phyloP scores from a whole-genome alignment of 2,113 vertebrate genomes.

The Mormyrus lacerda region DNA sequence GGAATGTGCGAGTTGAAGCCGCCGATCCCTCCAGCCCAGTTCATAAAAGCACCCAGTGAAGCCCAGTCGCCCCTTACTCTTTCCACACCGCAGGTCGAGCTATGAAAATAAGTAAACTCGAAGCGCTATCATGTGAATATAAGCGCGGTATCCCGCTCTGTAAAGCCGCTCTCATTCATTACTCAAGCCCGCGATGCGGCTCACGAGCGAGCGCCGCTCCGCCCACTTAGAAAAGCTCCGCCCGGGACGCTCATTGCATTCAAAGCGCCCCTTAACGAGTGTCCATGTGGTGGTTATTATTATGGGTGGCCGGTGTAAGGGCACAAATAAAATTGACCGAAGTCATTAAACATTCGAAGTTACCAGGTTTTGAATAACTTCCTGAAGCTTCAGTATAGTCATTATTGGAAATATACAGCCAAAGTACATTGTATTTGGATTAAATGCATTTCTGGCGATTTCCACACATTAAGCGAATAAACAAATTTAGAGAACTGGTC shows the following conservation, averaged over 20 bases:
- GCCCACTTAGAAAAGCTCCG: slow-evolving; percentile 33
- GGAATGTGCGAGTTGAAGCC: slow-evolving; percentile 5
- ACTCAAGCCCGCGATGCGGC: slow-evolving; percentile 31
- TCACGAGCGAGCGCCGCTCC: slow-evolving; percentile 48
- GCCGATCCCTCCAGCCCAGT: background rate
- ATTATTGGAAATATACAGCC: background rate
- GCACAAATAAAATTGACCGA: background rate
- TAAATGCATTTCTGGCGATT: background rate
- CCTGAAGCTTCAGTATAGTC: background rate
- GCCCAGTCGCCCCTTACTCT: background rate
- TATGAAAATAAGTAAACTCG: background rate
- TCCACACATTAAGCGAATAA: background rate
- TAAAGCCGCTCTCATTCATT: slow-evolving; percentile 30
- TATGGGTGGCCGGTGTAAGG: background rate
- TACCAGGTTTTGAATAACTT: background rate
- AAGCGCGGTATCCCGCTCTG: slow-evolving; percentile 31
- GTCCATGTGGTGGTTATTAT: background rate
- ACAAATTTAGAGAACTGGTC: background rate
- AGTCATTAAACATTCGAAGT: background rate
- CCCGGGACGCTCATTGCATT: slow-evolving; percentile 1
- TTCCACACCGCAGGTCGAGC: background rate
- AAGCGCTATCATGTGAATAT: slow-evolving; percentile 27
- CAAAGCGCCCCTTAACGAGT: background rate
- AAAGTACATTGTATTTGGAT: background rate
- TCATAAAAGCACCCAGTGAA: background rate